Base-by-base conservation (phyloP, 2,888 invertebrate genomes). In the Acleris holmiana region DNA sequence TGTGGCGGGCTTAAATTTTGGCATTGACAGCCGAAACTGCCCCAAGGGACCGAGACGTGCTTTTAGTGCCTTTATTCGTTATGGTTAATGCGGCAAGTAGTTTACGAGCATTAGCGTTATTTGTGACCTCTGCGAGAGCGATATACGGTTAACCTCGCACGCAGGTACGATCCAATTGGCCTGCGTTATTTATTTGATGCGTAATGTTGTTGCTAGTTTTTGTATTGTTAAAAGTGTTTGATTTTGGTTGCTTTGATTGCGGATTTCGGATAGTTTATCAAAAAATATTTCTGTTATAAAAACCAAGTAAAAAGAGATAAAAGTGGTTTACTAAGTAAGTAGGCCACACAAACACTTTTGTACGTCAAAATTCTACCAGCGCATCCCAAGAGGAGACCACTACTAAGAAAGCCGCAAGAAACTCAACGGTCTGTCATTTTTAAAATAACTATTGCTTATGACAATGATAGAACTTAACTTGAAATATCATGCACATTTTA, bases 11-110 rank as follows among this genome's bases (percentile, higher is more conserved):
- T 90, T 92, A 92, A 91, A 92, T 92, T 90, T 91, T 87, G 90
- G 83, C 91, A 92, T 91, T 92, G 92, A 92, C 92, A 91, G 92
- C 86, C 88, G 86, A 90, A 92, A 92, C 86, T 85, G 90, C 91
- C 91, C 85, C 82, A 67, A 86, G 91, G 91, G 91, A 91, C 68
- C 79, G 81, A 82, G 85, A 84, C 87, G 83, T 86, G 88, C 91
- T 91, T 88, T 91, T 91, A 91, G 89, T 88, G 85, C 91, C 87
- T 91, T 91, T 91, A 91, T 91, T 90, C 91, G 90, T 89, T 89
- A 91, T 89, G 88, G 91, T 86, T 90, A 91, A 91, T 92, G 91
- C 82, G 84, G 82, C 85, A 85, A 84, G 85, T 90, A 86, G 89
- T 91, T 92, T 91, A 91, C 87, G 91, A 88, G 82, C 79, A 74